A percentile compares a stretch with the other conserved stretches of the same genome.
phyloP scores from a whole-genome alignment of 1,140 invertebrate genomes.

The Diprion similis region DNA sequence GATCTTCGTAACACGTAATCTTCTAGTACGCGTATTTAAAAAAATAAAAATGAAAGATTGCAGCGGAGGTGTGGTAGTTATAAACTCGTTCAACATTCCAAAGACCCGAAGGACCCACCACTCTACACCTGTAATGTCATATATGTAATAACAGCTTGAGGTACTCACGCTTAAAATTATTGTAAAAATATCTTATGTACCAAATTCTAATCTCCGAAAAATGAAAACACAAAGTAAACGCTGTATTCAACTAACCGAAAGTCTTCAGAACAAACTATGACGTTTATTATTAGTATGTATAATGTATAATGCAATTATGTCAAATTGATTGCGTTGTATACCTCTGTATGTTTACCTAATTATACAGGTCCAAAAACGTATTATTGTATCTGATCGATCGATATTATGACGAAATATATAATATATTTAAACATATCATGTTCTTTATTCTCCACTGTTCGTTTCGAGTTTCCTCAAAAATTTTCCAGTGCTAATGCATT shows the following conservation, averaged over 20 bases:
- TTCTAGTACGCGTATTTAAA: slow-evolving; percentile 8
- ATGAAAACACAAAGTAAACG: slow-evolving; percentile 33
- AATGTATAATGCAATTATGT: slow-evolving; percentile 50
- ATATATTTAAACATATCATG: slow-evolving; percentile 36
- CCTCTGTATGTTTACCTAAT: slow-evolving; percentile 52
- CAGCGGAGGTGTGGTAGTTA: neutral
- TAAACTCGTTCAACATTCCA: neutral
- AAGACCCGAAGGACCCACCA: neutral
- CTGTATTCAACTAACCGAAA: slow-evolving; percentile 46
- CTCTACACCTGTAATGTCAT: neutral
- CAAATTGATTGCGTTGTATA: slow-evolving; percentile 28
- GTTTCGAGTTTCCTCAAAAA: too few relatives aligned
- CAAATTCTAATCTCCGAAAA: slow-evolving; percentile 40
- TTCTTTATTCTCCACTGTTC: too few relatives aligned
- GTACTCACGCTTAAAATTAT: slow-evolving; percentile 26
- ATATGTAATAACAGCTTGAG: slow-evolving; percentile 30
- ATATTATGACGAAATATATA: slow-evolving; percentile 49
- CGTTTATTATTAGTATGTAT: slow-evolving; percentile 50
- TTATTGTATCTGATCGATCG: slow-evolving; percentile 52
- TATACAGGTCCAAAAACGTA: slow-evolving; percentile 53
- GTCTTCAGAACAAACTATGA: slow-evolving; percentile 45
- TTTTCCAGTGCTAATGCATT: slow-evolving; percentile 15
- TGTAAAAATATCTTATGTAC: slow-evolving; percentile 45
- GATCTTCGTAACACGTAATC: neutral
- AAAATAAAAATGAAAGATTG: neutral